These are phyloP conservation scores for Caenorhabditis virilis DNA, from an alignment of 2,888 invertebrate species.

Conservation along the genomic window DNA sequence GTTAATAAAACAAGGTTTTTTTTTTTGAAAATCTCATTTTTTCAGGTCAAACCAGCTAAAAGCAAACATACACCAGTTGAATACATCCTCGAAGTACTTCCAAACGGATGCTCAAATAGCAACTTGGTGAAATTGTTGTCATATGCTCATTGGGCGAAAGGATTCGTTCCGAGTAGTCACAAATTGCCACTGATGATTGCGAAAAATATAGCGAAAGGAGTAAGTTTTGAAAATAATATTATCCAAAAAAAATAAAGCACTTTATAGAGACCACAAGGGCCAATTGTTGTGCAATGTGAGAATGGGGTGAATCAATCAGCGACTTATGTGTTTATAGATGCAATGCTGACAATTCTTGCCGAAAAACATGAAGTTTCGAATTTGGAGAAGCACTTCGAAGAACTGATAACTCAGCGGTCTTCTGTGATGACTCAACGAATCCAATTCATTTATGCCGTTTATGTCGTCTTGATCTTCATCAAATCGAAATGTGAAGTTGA, in stretches of 20 bases:
- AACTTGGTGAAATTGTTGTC: background rate
- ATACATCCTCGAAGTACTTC: slow-evolving; percentile 2
- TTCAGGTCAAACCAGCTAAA: background rate
- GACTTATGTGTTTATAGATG: slow-evolving; percentile 3
- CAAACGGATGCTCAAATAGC: slow-evolving; percentile 6
- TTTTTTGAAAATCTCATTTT: too few species aligned
- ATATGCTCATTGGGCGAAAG: slow-evolving; percentile 7
- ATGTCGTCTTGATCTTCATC: background rate
- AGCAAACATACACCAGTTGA: background rate
- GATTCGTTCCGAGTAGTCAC: slow-evolving; percentile 7
- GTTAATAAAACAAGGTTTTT: too few species aligned
- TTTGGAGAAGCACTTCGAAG: slow-evolving; percentile 1
- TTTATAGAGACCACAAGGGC: slow-evolving; percentile 7
- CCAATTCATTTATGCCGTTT: slow-evolving; percentile 5
- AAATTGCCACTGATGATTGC: slow-evolving; percentile 1
- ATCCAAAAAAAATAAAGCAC: background rate
- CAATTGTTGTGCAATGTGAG: slow-evolving; percentile 11
- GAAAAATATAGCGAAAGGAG: slow-evolving; percentile 1
- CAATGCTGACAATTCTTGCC: background rate
- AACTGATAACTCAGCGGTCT: slow-evolving; percentile 3
- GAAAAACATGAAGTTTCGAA: background rate
- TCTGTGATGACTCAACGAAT: slow-evolving; percentile 5
- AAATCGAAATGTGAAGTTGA: too few species aligned
- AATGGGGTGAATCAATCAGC: slow-evolving; percentile 12
- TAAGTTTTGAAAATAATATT: background rate